Evolutionary conservation across 2,113 vertebrate genomes (phyloP).

Genomic region (Vicugna pacos): DNA sequence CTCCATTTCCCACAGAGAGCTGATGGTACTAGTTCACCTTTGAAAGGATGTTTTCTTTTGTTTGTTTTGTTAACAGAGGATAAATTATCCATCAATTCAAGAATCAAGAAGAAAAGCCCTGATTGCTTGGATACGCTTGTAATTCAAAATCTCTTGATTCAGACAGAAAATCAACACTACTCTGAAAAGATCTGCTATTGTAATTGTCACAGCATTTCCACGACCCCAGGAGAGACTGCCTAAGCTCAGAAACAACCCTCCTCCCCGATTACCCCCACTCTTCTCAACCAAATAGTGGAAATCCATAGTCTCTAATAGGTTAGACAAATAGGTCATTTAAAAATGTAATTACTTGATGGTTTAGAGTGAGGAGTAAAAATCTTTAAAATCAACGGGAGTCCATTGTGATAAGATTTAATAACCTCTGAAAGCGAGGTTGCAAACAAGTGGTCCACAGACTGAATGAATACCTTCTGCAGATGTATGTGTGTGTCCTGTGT

Average conservation of each 20-base stretch:
- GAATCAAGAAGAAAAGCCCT: slow-evolving; percentile 46
- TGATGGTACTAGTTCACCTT: neutral
- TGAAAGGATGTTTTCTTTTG: slow-evolving; percentile 16
- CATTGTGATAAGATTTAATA: slow-evolving; percentile 11
- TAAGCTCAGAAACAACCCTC: neutral
- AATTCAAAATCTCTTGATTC: slow-evolving; percentile 12
- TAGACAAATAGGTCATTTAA: neutral
- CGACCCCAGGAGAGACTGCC: neutral
- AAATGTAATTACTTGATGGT: neutral
- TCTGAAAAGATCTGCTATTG: neutral
- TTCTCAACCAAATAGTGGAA: neutral
- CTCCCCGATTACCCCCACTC: neutral
- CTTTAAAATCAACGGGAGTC: neutral
- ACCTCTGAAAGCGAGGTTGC: neutral
- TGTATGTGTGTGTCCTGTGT: neutral
- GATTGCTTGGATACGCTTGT: neutral
- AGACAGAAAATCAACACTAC: neutral
- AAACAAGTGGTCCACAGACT: neutral
- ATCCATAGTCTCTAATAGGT: neutral
- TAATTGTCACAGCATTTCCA: neutral
- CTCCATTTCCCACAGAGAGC: neutral
- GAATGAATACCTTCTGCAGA: neutral
- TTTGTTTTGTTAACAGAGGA: slow-evolving; percentile 25
- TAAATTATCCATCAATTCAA: slow-evolving; percentile 29
- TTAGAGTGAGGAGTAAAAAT: neutral